Base-by-base conservation (phyloP, 2,113 vertebrate genomes). In the Crotalus horridus region DNA sequence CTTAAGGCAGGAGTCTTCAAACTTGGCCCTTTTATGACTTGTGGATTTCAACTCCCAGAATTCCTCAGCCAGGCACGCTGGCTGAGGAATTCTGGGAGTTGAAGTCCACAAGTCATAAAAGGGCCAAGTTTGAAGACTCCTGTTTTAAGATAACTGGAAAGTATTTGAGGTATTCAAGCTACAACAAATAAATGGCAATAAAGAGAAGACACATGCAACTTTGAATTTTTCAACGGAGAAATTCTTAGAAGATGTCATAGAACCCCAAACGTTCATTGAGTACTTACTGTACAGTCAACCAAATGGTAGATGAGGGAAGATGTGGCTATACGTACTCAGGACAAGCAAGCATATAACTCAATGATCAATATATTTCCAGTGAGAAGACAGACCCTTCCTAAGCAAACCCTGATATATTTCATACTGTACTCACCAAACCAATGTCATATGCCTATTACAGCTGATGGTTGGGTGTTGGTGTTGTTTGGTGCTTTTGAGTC, bases 191-290 rank as follows among this genome's bases (percentile, higher is more conserved):
- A 94, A 95, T 91, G n/a, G 29, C 59, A 85, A 55, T 64, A 87
- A 89, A 92, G 89, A 53, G 39, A 93, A 51, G 85, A 88, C 93
- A 94, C 46, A 8, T 23, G 89, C 53, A 93, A 48, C 24, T 91
- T 90, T 33, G 87, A 10, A 46, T 74, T 90, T 69, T 94, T 81
- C 26, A 94, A 92, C 91, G 87, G 87, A 89, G 43, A 61, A 12
- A 9, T 51, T 7, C 0, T 2, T 3, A 81, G 33, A 58, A 59
- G 74, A 56, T 55, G 58, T 53, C 0, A 0, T 81, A n/a, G 61
- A 93, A 94, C 33, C 15, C 64, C 33, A 56, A 85, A 89, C 26
- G 29, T 20, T 33, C 39, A 74, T 17, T 51, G 59, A 64, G 33
- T 11, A 89, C n/a, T 58, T 92, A 51, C 48, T 51, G 48, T 51